Evolutionary conservation across 2,113 vertebrate species (phyloP).

Genomic region (Climacteris rufus): DNA sequence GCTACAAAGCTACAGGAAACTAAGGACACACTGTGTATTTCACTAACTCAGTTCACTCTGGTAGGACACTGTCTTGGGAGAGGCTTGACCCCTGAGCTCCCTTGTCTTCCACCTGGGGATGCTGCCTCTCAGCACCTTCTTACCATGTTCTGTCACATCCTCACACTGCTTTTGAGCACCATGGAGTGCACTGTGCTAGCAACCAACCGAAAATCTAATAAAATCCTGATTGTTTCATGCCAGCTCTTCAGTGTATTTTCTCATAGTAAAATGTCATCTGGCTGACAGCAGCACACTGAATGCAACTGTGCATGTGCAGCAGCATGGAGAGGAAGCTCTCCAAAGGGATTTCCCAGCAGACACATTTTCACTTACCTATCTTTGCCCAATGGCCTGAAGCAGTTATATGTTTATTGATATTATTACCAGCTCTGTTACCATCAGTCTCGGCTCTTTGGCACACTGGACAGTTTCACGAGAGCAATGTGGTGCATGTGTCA

Average conservation of each 20-base stretch:
- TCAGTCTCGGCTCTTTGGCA: not conserved
- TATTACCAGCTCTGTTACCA: not conserved
- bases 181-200: not conserved
- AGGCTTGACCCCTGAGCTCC: not conserved
- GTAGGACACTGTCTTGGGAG: not conserved
- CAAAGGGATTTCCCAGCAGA: not conserved
- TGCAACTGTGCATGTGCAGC: not conserved
- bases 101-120: not conserved
- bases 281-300: not conserved
- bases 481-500: not conserved
- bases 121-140: not conserved
- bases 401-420: not conserved
- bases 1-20: not conserved
- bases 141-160: not conserved
- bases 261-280: not conserved
- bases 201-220: not conserved
- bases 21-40: not conserved
- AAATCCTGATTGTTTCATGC: not conserved
- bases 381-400: conserved; percentile 20
- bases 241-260: not conserved
- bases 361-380: not conserved
- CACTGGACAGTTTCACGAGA: not conserved
- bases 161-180: not conserved
- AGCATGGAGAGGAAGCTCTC: not conserved
- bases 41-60: not conserved